Evolutionary conservation across 2,113 vertebrate species (phyloP).

Genomic region (Heteronetta atricapilla): DNA sequence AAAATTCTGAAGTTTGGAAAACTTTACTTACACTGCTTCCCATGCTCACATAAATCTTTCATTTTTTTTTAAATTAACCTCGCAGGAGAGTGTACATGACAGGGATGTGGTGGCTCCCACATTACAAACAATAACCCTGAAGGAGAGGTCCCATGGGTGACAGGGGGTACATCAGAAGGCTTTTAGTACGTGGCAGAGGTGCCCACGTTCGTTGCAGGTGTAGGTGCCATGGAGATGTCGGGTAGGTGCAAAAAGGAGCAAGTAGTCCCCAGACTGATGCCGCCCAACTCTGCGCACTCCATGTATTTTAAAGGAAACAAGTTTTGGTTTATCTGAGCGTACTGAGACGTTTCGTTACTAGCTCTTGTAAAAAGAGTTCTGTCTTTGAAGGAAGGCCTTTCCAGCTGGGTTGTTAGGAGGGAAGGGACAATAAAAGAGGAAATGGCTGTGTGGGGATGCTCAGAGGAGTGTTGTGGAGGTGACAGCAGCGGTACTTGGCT

Average conservation of each 20-base stretch:
- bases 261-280: background rate
- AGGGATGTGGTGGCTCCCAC: background rate
- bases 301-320: background rate
- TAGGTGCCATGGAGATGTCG: background rate
- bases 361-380: background rate
- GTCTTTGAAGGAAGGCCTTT: background rate
- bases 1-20: background rate
- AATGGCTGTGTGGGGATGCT: background rate
- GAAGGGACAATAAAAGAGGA: background rate
- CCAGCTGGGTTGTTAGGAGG: background rate
- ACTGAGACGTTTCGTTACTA: background rate
- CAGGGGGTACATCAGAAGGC: background rate
- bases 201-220: background rate
- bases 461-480: background rate
- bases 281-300: fast-evolving
- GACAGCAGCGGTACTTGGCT: background rate
- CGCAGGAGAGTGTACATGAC: background rate
- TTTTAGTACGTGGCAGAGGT: background rate
- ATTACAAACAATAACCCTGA: background rate
- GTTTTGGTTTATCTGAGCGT: background rate
- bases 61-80: background rate
- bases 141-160: background rate
- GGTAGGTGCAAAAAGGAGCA: background rate
- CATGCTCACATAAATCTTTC: background rate
- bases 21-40: background rate